Evolutionary conservation across 2,888 invertebrate genomes (phyloP).

Genomic region (Drosophila suboccidentalis): DNA sequence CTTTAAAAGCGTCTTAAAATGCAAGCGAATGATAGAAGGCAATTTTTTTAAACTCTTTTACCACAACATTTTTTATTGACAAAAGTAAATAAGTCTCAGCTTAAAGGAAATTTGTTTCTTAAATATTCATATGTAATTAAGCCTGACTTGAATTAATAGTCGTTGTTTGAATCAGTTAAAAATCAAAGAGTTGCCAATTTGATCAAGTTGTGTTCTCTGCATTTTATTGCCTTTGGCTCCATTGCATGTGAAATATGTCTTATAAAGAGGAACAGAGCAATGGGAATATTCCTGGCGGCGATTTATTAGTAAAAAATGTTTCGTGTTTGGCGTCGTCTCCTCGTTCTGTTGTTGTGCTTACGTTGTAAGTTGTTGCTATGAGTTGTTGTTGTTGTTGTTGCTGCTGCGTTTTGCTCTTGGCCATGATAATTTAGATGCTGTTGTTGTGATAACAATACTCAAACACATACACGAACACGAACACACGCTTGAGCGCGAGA

Average conservation of each 20-base stretch:
- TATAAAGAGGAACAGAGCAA: conserved; percentile 51
- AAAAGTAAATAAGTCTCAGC: no score
- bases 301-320: conserved; percentile 72
- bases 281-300: conserved; percentile 54
- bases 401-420: conserved; percentile 54
- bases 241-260: conserved; percentile 65
- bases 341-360: conserved; percentile 70
- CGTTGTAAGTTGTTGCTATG: conserved; percentile 70
- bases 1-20: no score
- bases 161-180: conserved; percentile 13
- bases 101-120: no score
- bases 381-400: conserved; percentile 38
- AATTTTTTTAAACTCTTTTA: no score
- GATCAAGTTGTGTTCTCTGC: conserved; percentile 26
- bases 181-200: conserved; percentile 30
- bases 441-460: conserved; percentile 69
- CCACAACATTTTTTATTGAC: no score
- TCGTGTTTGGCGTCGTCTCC: conserved; percentile 70
- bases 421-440: conserved; percentile 73
- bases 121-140: not conserved
- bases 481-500: conserved; percentile 16
- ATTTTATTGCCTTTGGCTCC: conserved; percentile 47
- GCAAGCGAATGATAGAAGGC: no score
- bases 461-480: conserved; percentile 12
- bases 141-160: conserved; percentile 1